Evolutionary conservation across 2,888 invertebrate species (phyloP).

Genomic region (Ptilodon capucinus): DNA sequence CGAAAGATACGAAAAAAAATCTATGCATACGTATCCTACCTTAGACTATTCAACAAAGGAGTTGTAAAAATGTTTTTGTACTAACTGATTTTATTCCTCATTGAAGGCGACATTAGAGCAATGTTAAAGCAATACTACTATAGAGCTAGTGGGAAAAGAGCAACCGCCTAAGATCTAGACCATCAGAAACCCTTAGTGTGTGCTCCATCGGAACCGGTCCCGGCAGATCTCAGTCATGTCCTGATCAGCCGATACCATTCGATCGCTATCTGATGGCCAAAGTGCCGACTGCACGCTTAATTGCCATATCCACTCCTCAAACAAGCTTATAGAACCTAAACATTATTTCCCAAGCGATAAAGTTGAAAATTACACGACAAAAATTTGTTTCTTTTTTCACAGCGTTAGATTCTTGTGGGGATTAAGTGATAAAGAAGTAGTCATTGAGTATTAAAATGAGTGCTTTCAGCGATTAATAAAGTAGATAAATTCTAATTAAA

Average conservation of each 20-base stretch:
- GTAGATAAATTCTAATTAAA: not conserved
- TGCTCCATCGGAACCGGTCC: conserved; percentile 17
- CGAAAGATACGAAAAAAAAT: no score
- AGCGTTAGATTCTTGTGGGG: conserved; percentile 11
- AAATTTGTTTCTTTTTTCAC: conserved; percentile 3
- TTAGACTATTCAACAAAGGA: no score
- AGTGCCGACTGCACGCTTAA: conserved; percentile 37
- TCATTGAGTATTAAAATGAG: not conserved
- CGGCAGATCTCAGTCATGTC: conserved; percentile 21
- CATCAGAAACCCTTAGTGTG: not conserved
- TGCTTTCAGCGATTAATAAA: not conserved
- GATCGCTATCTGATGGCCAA: conserved; percentile 32
- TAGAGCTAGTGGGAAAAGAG: no score
- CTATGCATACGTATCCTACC: no score
- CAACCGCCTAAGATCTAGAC: no score
- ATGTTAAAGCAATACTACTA: no score
- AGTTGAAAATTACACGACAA: not conserved
- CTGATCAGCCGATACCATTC: conserved; percentile 27
- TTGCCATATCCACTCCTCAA: conserved; percentile 30
- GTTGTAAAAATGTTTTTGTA: no score
- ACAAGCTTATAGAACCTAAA: not conserved
- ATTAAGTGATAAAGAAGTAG: conserved; percentile 15
- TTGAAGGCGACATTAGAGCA: no score
- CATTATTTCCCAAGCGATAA: not conserved
- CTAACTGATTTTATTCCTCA: no score